Conservation (phyloP, 2,888 invertebrate genomes). For the Lampropteryx suffumata region DNA sequence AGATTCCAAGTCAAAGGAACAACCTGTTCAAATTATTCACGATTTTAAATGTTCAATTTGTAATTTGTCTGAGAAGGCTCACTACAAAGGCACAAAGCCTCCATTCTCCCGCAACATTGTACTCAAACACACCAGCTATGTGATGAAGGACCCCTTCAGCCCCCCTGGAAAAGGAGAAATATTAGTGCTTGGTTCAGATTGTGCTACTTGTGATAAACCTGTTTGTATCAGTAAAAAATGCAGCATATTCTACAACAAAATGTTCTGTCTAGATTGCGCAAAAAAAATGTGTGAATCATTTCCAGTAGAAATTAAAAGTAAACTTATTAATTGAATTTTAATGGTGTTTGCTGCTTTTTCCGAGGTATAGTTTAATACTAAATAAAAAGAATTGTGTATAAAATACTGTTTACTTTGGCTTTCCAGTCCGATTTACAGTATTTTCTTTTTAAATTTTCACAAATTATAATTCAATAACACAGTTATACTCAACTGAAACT, state of each 20-base stretch:
- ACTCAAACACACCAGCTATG: conserved; percentile 88
- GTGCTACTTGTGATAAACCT: conserved; percentile 85
- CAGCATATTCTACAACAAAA: conserved; percentile 90
- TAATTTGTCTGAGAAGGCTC: conserved; percentile 85
- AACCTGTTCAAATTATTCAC: conserved; percentile 44
- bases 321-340: conserved; percentile 75
- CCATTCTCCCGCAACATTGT: conserved; percentile 87
- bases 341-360: no score
- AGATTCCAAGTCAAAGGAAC: conserved; percentile 48
- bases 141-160: conserved; percentile 93
- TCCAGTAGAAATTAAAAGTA: conserved; percentile 86
- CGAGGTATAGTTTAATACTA: neutral
- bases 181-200: conserved; percentile 89
- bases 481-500: conserved; percentile 71
- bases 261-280: conserved; percentile 89
- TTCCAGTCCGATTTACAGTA: conserved; percentile 81
- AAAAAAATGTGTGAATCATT: conserved; percentile 81
- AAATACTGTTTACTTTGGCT: conserved; percentile 84
- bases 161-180: conserved; percentile 89
- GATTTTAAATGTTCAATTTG: conserved; percentile 87
- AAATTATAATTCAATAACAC: conserved; percentile 75
- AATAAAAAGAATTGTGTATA: conserved; percentile 58
- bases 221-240: conserved; percentile 90
- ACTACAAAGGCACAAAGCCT: conserved; percentile 89
- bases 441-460: conserved; percentile 66